Evolutionary conservation across 2,113 vertebrate genomes (phyloP).

Genomic region (Festucalex cinctus): DNA sequence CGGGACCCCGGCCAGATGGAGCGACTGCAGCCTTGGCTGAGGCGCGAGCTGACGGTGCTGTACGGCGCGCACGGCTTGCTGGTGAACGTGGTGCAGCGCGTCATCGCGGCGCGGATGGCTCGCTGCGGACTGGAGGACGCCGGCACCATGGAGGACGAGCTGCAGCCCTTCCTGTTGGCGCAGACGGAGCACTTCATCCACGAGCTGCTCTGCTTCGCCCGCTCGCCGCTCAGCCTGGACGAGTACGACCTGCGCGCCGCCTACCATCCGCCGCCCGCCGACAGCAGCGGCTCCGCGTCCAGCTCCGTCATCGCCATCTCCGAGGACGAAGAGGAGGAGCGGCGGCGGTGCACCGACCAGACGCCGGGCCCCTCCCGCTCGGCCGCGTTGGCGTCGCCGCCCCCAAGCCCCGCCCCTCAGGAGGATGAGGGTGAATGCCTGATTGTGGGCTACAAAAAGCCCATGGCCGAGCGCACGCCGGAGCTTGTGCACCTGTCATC

Average conservation of each 20-base stretch:
- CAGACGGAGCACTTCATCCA: constrained; percentile 89
- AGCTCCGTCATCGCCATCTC: constrained; percentile 90
- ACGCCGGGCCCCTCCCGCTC: constrained; percentile 90
- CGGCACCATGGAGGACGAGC: constrained; percentile 75
- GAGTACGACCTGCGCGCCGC: constrained; percentile 83
- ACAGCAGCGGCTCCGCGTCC: constrained; percentile 72
- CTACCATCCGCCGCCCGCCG: constrained; percentile 78
- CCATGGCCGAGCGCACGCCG: constrained; percentile 86
- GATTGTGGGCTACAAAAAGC: constrained; percentile 90
- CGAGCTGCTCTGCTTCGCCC: constrained; percentile 85
- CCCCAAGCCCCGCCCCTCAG: constrained; percentile 61
- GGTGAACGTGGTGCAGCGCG: constrained; percentile 82
- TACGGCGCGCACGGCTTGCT: constrained; percentile 82
- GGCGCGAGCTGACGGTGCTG: constrained; percentile 83
- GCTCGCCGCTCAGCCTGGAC: constrained; percentile 83
- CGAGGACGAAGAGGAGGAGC: constrained; percentile 76
- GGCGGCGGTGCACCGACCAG: constrained; percentile 68
- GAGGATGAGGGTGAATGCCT: constrained; percentile 73
- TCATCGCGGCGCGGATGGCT: constrained; percentile 80
- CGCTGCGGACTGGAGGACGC: constrained; percentile 80
- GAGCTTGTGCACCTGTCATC: constrained; percentile 90
- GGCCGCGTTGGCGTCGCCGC: constrained; percentile 48
- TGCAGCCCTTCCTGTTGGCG: constrained; percentile 83
- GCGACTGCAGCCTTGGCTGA: constrained; percentile 83
- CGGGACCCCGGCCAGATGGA: constrained; percentile 79